A percentile compares a stretch with the other conserved stretches of the same genome.
Evolutionary conservation across 2,888 invertebrate genomes (phyloP).

Genomic region (Pammene aurita): DNA sequence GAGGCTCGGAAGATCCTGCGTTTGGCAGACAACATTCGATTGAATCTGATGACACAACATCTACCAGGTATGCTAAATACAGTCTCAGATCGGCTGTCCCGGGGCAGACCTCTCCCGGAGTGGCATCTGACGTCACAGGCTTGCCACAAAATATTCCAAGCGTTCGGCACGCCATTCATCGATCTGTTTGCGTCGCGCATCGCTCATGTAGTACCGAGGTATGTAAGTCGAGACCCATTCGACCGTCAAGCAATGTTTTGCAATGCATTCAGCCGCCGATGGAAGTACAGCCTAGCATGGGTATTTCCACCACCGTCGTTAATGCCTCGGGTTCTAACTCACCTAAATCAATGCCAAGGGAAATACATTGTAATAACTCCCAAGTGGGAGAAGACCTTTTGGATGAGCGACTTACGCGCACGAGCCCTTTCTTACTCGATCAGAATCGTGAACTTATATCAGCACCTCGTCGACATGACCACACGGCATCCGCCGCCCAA

Average conservation of each 20-base stretch:
- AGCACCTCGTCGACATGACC: background rate
- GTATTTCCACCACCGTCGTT: constrained; percentile 11
- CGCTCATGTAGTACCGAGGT: constrained; percentile 4
- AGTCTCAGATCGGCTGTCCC: background rate
- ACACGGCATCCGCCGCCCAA: background rate
- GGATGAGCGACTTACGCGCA: background rate
- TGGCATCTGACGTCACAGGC: constrained; percentile 1
- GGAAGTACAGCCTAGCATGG: background rate
- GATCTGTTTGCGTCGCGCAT: background rate
- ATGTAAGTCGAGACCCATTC: background rate
- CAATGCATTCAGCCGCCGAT: constrained; percentile 13
- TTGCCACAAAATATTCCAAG: background rate
- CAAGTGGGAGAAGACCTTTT: background rate
- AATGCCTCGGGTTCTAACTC: constrained; percentile 4
- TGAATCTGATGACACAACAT: background rate
- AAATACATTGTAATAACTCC: constrained; percentile 4
- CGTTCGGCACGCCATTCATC: background rate
- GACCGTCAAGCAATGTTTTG: background rate
- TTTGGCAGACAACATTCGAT: background rate
- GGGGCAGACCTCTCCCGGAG: background rate
- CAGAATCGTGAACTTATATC: background rate
- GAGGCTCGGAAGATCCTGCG: background rate
- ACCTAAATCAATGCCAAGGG: background rate
- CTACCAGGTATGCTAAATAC: background rate
- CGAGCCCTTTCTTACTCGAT: constrained; percentile 4